Evolutionary conservation across 1,140 invertebrate species (phyloP).

Genomic region (Drosophila orena): DNA sequence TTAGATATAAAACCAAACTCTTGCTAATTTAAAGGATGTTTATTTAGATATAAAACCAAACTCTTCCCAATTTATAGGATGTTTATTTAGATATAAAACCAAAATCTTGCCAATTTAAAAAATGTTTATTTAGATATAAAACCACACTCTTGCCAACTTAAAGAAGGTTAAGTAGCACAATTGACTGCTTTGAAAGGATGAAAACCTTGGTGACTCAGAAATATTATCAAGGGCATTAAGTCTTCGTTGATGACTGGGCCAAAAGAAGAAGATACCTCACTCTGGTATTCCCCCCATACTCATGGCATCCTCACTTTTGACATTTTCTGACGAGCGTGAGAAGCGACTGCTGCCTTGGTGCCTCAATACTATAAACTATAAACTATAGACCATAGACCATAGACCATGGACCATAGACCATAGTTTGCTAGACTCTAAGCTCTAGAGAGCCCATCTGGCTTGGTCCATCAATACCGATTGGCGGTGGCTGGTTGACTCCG

Average conservation of each 20-base stretch:
- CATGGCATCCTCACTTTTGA: constrained; percentile 72
- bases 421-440: constrained; percentile 6
- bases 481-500: constrained; percentile 34
- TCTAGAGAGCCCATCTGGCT: constrained; percentile 30
- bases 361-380: background rate
- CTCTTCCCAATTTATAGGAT: too few species aligned
- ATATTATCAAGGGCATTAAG: constrained; percentile 8
- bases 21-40: too few species aligned
- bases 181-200: too few species aligned
- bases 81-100: too few species aligned
- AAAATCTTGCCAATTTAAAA: too few species aligned
- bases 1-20: too few species aligned
- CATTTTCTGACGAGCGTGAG: constrained; percentile 83
- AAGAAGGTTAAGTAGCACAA: too few species aligned
- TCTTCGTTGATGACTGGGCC: background rate
- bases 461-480: constrained; percentile 73
- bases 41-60: too few species aligned
- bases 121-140: background rate
- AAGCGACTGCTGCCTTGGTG: constrained; percentile 37
- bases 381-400: background rate
- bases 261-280: constrained; percentile 11
- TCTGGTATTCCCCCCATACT: constrained; percentile 25
- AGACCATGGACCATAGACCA: background rate
- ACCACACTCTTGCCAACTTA: too few species aligned
- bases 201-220: background rate